Conservation (phyloP, 2,797 vertebrate species). For the Myripristis jacobus region DNA sequence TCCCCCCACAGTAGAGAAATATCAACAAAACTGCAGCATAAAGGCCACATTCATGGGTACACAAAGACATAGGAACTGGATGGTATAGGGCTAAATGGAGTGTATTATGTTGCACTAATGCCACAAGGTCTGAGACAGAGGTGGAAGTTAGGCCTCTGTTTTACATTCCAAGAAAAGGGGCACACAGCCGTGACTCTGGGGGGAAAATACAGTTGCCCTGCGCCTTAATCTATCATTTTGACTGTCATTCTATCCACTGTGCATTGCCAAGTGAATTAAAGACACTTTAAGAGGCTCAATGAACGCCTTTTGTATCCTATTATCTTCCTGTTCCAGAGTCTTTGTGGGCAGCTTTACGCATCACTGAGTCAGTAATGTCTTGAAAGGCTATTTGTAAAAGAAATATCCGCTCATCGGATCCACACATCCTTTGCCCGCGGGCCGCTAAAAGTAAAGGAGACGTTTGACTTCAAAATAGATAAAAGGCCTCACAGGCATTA, state of each 20-base stretch:
- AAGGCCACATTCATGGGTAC: slow-evolving; percentile 76
- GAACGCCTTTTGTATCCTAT: slow-evolving; percentile 76
- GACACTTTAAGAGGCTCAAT: slow-evolving; percentile 78
- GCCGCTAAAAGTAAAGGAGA: slow-evolving; percentile 37
- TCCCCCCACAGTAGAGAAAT: slow-evolving; percentile 73
- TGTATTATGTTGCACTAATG: slow-evolving; percentile 69
- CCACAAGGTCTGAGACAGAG: slow-evolving; percentile 60
- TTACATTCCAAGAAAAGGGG: slow-evolving; percentile 69
- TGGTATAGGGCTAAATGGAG: slow-evolving; percentile 60
- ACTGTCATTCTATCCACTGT: slow-evolving; percentile 75
- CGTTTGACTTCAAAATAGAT: slow-evolving; percentile 45
- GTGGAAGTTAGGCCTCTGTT: slow-evolving; percentile 71
- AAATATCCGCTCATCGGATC: slow-evolving; percentile 76
- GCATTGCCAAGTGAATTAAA: slow-evolving; percentile 77
- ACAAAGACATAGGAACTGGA: slow-evolving; percentile 73
- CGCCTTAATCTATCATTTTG: slow-evolving; percentile 73
- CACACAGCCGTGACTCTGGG: slow-evolving; percentile 63
- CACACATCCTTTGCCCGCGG: slow-evolving; percentile 56
- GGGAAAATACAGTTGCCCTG: slow-evolving; percentile 72
- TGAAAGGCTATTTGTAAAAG: slow-evolving; percentile 76
- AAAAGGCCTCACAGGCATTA: slow-evolving; percentile 33
- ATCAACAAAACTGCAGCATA: slow-evolving; percentile 81
- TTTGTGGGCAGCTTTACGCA: slow-evolving; percentile 74
- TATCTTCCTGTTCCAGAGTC: slow-evolving; percentile 77
- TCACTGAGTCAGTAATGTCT: slow-evolving; percentile 72